Conservation (phyloP, 2,888 invertebrate genomes). For the Pristionchus maxplancki region DNA sequence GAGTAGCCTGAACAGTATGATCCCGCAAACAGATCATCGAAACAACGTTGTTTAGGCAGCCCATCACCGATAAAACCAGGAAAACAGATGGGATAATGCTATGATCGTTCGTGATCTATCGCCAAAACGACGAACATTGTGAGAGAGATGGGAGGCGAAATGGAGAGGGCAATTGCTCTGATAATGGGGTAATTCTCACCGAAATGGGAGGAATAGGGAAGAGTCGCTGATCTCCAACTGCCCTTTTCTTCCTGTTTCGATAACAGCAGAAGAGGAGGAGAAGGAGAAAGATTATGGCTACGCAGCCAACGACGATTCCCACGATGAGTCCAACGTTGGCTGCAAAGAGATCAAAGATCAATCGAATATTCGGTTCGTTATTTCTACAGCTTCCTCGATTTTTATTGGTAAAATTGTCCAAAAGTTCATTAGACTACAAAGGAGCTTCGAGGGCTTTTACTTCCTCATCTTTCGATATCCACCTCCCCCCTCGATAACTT, state of each 20-base stretch:
- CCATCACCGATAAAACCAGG: not conserved
- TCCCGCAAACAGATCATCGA: not conserved
- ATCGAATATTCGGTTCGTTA: not conserved
- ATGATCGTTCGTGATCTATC: no score
- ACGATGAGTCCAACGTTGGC: constrained; percentile 61
- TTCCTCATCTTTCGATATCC: constrained; percentile 3
- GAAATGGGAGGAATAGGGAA: not conserved
- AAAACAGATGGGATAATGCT: not conserved
- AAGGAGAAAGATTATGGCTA: constrained; percentile 54
- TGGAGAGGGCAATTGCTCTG: no score
- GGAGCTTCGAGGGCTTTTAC: not conserved
- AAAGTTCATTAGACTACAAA: not conserved
- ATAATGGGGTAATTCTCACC: not conserved
- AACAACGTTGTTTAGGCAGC: constrained; percentile 1
- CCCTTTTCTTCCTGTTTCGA: constrained; percentile 8
- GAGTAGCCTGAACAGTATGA: no score
- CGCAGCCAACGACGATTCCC: constrained; percentile 58
- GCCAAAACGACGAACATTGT: no score
- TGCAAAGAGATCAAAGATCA: constrained; percentile 50
- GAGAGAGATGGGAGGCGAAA: no score
- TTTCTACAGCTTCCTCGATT: not conserved
- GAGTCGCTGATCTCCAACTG: not conserved
- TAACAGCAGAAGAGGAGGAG: constrained; percentile 58
- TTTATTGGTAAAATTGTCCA: not conserved
- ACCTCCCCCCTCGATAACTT: not conserved